Evolutionary conservation across 2,113 vertebrate species (phyloP), one percentile per base, ranked within the genome.

Genomic region (Leptosomus discolor): DNA sequence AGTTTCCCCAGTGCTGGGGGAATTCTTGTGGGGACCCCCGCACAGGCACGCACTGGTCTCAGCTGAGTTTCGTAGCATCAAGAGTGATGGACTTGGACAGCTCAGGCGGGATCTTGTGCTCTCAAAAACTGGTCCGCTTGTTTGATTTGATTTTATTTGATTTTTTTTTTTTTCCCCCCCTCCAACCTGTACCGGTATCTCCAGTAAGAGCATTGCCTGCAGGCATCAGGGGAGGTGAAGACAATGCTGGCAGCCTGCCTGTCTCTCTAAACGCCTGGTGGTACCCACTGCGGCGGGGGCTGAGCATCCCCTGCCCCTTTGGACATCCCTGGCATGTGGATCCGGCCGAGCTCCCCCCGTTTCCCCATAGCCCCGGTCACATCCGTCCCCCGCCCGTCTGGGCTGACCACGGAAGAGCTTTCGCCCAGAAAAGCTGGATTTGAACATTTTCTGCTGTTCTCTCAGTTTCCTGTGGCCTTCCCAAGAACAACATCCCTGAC

Each of bases 401-500:
- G 50, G 58, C 54, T 8, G 67, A 74, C 90, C 57, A 0, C 46
- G 53, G 70, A 83, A 63, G 67, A 50, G 74, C 6, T 94, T 94
- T 94, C 5, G 9, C 77, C 53, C 78, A 92, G 85, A 90, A 92
- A 85, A 94, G 27, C 82, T 83, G 82, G 81, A 69, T 94, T 93
- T 85, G 92, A 94, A 92, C 88, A 64, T 85, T 96, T 84, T 94
- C 70, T 92, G 81, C 95, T 76, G 92, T 95, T 97, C 92, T 60
- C 91, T 79, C 81, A 3, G 6, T 91, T 97, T 97, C 96, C 95
- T 97, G 95, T 88, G n/a, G 90, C 92, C 70, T 78, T 94, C 95
- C 94, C 96, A 97, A 97, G 91, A 97, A 97, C 94, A 97, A 97
- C 92, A 93, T 23, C 70, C 94, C 94, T 96, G 96, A 97, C 95